A percentile compares a stretch with the other conserved stretches of the same genome.
Conservation (phyloP, 1,140 invertebrate genomes). For the Orchestia grillus region DNA sequence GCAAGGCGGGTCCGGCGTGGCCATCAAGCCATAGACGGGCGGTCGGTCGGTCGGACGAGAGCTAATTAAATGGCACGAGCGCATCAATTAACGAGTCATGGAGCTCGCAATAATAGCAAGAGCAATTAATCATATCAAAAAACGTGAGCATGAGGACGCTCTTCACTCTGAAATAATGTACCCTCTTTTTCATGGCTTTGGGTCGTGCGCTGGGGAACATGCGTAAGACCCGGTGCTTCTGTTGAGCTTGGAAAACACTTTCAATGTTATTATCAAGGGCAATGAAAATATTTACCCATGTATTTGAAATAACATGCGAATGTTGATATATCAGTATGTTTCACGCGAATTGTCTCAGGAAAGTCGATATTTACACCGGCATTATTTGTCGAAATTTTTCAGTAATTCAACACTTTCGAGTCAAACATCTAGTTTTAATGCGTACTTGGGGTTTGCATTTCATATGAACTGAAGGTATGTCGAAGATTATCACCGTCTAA, state of each 20-base stretch:
- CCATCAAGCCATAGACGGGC: neutral
- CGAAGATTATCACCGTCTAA: too few relatives aligned
- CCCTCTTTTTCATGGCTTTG: constrained; percentile 38
- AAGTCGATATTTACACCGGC: neutral
- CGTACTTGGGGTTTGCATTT: neutral
- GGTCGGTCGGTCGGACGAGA: constrained; percentile 3
- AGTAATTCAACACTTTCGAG: neutral
- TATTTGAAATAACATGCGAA: neutral
- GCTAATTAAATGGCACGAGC: constrained; percentile 55
- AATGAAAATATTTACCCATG: neutral
- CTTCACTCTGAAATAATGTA: constrained; percentile 26
- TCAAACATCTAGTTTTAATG: too few relatives aligned
- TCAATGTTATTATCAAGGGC: neutral
- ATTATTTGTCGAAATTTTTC: neutral
- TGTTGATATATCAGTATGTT: neutral
- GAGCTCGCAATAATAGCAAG: constrained; percentile 46
- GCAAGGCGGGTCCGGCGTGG: neutral
- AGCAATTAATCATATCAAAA: constrained; percentile 37
- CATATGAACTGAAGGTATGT: neutral
- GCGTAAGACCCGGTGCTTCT: neutral
- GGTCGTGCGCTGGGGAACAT: neutral
- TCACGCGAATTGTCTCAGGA: neutral
- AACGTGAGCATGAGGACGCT: constrained; percentile 41
- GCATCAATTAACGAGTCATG: constrained; percentile 50
- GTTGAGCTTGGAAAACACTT: neutral